Evolutionary conservation across 2,113 vertebrate species (phyloP), one percentile per base, ranked within the genome.

Genomic region (Lepus americanus): DNA sequence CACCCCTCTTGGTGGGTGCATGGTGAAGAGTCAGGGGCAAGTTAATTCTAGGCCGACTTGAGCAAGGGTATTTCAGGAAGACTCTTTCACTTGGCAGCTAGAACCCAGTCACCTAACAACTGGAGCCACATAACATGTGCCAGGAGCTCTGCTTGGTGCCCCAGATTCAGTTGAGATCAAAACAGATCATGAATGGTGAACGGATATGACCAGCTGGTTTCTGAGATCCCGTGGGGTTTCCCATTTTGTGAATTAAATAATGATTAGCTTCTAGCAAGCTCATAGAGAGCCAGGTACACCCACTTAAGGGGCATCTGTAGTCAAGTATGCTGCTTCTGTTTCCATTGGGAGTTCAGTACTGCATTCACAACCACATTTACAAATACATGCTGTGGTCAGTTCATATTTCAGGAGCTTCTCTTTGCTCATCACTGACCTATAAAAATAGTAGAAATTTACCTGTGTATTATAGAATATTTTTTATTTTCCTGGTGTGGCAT

Each of bases 331-430:
- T 77, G 70, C 39, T 77, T 82, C 39, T 64, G 78, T 73, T 69
- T 80, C 73, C 29, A 69, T n/a, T 72, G 51, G 90, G 66, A 93
- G 33, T 77, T 92, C 33, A 72, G 11, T 19, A 61, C 67, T 86
- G 92, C 76, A 20, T 27, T 77, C 51, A 86, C 69, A 88, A 93
- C 88, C 9, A 83, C 44, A 27, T 77, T 93, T 80, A 84, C 70
- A 86, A 76, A 86, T 67, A 89, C 13, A 25, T 27, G 66, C 17
- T 63, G 12, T 79, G 36, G n/a, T 84, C 79, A 76, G 33, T 92
- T 85, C 53, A 82, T 49, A 81, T 88, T 95, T 64, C 49, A 92
- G 79, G 61, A 92, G 31, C 20, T 53, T 90, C 44, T 84, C 29
- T 23, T 78, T 19, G 2, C 51, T 67, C 27, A 78, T 51, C 63